Percentiles rank a stretch among this genome's conserved stretches.
These are phyloP conservation scores for Heliornis fulica DNA, from an alignment of 2,113 vertebrate species.

Conservation along the genomic window DNA sequence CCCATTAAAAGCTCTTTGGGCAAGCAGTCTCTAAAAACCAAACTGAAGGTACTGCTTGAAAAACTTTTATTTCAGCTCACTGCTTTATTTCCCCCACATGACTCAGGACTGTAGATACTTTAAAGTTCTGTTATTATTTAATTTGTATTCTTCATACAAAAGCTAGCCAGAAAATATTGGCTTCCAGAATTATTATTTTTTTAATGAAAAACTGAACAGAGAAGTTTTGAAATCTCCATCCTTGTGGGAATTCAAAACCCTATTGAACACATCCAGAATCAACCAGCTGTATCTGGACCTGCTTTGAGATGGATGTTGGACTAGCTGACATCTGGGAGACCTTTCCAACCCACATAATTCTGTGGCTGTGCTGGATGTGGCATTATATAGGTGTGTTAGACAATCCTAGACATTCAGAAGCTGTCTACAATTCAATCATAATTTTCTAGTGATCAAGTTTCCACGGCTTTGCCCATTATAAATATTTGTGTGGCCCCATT, in stretches of 20 bases:
- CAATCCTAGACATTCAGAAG: not conserved
- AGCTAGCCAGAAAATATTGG: not conserved
- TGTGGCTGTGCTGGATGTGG: not conserved
- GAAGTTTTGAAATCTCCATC: not conserved
- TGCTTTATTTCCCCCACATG: not conserved
- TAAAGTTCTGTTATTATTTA: not conserved
- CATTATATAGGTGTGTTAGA: not conserved
- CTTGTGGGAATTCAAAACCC: not conserved
- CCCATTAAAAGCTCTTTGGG: not conserved
- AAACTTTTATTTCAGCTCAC: not conserved
- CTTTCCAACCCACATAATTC: not conserved
- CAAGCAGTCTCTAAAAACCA: not conserved
- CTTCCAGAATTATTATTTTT: not conserved
- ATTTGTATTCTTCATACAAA: not conserved
- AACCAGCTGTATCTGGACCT: not conserved
- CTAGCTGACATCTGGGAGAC: not conserved
- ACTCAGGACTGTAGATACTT: not conserved
- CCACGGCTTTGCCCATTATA: not conserved
- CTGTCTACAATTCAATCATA: not conserved
- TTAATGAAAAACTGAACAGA: not conserved
- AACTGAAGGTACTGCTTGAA: not conserved
- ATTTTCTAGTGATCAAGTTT: not conserved
- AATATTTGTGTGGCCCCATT: not conserved
- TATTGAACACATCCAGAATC: rapidly evolving
- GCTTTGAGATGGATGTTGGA: not conserved